phyloP scores from a whole-genome alignment of 2,797 vertebrate genomes.

The Leuciscus waleckii region DNA sequence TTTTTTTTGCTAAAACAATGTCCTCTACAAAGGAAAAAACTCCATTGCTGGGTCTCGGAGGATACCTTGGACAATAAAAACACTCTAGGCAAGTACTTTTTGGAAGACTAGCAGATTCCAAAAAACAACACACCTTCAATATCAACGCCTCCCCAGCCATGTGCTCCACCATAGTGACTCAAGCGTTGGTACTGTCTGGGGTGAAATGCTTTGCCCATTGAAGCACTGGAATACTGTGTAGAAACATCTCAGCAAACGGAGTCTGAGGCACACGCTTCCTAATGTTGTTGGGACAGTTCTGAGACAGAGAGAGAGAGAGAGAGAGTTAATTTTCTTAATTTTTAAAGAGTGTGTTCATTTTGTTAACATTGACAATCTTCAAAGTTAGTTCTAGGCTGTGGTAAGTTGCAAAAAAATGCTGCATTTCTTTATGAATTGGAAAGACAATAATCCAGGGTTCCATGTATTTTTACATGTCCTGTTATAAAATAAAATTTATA shows the following conservation, averaged over 20 bases:
- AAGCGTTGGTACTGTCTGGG: constrained; percentile 71
- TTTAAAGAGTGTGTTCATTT: not conserved
- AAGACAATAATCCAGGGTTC: not conserved
- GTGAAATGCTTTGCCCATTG: constrained; percentile 76
- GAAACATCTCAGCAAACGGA: constrained; percentile 59
- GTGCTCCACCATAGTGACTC: constrained; percentile 67
- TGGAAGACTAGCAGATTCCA: not conserved
- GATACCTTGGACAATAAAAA: not conserved
- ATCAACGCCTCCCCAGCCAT: constrained; percentile 76
- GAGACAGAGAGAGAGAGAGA: not conserved
- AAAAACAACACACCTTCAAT: constrained; percentile 66
- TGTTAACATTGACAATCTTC: not conserved
- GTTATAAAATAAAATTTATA: not conserved
- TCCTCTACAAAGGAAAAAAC: too few species aligned
- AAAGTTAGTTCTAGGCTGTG: not conserved
- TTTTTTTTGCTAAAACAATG: too few species aligned
- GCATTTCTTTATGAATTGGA: too few species aligned
- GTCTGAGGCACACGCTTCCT: constrained; percentile 58
- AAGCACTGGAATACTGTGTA: constrained; percentile 74
- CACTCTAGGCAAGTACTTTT: too few species aligned
- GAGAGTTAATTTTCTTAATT: not conserved
- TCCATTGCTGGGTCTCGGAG: too few species aligned
- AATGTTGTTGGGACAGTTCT: constrained; percentile 73
- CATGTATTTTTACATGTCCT: not conserved
- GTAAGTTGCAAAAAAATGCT: too few species aligned